These are phyloP conservation scores for Pyralis farinalis DNA, from an alignment of 2,888 invertebrate species.

Conservation along the genomic window DNA sequence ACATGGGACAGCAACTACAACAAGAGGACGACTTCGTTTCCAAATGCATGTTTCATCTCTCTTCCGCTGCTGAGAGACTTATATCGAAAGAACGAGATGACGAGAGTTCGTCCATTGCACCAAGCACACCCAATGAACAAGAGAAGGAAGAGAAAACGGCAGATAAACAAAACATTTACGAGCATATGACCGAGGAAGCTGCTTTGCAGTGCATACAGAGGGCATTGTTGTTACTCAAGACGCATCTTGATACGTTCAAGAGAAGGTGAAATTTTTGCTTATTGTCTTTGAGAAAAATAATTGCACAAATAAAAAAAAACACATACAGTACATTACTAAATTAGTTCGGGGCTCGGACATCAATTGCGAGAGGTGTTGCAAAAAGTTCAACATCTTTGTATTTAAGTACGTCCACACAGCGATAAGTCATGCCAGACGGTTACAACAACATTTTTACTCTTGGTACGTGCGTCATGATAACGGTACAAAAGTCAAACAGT, in stretches of 20 bases:
- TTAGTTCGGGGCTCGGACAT: too few relatives aligned
- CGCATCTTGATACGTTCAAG: conserved; percentile 95
- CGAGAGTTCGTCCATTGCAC: conserved; percentile 35
- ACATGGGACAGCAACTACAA: conserved; percentile 94
- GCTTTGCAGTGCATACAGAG: conserved; percentile 94
- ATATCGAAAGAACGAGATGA: conserved; percentile 55
- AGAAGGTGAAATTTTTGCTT: conserved; percentile 74
- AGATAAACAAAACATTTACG: conserved; percentile 70
- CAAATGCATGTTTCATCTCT: conserved; percentile 95
- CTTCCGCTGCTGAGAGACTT: conserved; percentile 89
- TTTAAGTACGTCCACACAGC: too few relatives aligned
- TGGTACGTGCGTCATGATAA: too few relatives aligned
- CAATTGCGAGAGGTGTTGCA: too few relatives aligned
- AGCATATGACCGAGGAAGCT: conserved; percentile 85
- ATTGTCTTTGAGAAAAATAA: too few relatives aligned
- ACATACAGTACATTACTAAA: too few relatives aligned
- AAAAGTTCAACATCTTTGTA: too few relatives aligned
- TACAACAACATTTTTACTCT: too few relatives aligned
- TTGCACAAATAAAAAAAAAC: too few relatives aligned
- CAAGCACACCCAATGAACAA: conserved; percentile 31
- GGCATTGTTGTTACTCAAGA: conserved; percentile 92
- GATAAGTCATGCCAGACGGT: too few relatives aligned
- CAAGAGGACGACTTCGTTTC: conserved; percentile 96
- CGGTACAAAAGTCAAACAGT: too few relatives aligned
- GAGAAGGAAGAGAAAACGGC: conserved; percentile 50